Base-by-base conservation (phyloP, 2,888 invertebrate species). In the Crioceris asparagi region DNA sequence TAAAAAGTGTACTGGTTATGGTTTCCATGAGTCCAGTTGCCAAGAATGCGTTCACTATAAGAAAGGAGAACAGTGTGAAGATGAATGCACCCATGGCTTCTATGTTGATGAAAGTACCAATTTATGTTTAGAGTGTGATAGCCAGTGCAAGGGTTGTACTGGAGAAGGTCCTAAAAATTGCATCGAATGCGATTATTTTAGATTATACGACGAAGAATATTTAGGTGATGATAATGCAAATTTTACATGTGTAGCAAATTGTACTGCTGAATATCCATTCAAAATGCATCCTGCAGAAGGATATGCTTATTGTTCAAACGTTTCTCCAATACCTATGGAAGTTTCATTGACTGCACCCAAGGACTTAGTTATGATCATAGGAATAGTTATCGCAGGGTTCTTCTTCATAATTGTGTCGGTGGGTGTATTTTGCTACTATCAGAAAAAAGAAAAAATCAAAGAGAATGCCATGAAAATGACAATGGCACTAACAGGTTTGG, bases 391-490 rank as follows among this genome's bases (percentile, higher is more conserved):
- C 4, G 43, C 36, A 3, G 49, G 44, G n/a, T 31, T 46, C 4
- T 38, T 50, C 5, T 43, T 52, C 2, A 43, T 56, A 4, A 34
- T 51, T 11, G 16, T 47, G 18, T 27, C 49, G 2, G 26, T 49
- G 4, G 47, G 43, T 10, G 27, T 46, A 4, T 36, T 49, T 14
- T 44, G 49, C 15, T 54, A 50, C 21, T 53, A 49, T 30, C 52
- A 52, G 21, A 40, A 44, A 25, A 53, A 49, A 21, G 49, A 53
- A 27, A 52, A 50, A 36, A 80, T 83, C 2, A 84, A 84, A 57
- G 84, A 84, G 7, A 90, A 90, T 57, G 90, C 91, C 57, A 86
- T 90, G 55, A 90, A 91, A 62, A 84, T 93, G 82, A 87, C 92
- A 0, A 83, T 85, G 74, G 84, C 83, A 3, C 69, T 94, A 54